Base-by-base conservation (phyloP, 1,140 invertebrate species). In the Coelopa frigida region DNA sequence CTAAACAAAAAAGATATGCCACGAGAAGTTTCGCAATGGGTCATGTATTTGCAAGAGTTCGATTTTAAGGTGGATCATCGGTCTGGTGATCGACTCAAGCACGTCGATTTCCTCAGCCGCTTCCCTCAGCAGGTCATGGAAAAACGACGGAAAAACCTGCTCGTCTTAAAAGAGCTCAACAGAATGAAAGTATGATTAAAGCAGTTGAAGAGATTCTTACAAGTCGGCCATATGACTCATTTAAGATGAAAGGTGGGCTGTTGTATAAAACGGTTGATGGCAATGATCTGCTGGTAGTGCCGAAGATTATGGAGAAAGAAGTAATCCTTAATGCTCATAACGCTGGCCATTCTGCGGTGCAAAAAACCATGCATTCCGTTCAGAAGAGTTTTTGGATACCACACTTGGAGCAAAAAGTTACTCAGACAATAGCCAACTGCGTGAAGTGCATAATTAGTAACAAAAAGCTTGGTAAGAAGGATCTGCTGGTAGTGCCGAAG, bases 71-170 rank as follows among this genome's bases (percentile, higher is more conserved):
- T 43, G n/a, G 26, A 43, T 18, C 15, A 43, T 31, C 10, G 41
- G 4, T 8, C 6, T 12, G 26, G 10, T 14, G 14, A n/a, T 12
- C n/a, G 7, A 33, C 57, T 0, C 59, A 56, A 49, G 6, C 63
- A 70, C 44, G 68, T 70, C 1, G 71, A 71, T 53, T 61, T 50
- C 43, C 37, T 74, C 1, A 73, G 68, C 44, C 46, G 68, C 46
- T 56, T 64, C 42, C 63, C 64, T 14, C 47, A 55, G n/a, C n/a
- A 7, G 49, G 56, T 21, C 14, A 33, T 5, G n/a, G 11, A 4
- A 48, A 55, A 15, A 35, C 29, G 14, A 26, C 46, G 7, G 40
- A 27, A 38, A 18, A 47, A 5, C 17, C 24, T 10, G 20, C 15
- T 4, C 4, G 15, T 12, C 5, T 50, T 10, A 11, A n/a, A 39